Conservation (phyloP, 2,888 invertebrate genomes). For the Eristalis arbustorum region DNA sequence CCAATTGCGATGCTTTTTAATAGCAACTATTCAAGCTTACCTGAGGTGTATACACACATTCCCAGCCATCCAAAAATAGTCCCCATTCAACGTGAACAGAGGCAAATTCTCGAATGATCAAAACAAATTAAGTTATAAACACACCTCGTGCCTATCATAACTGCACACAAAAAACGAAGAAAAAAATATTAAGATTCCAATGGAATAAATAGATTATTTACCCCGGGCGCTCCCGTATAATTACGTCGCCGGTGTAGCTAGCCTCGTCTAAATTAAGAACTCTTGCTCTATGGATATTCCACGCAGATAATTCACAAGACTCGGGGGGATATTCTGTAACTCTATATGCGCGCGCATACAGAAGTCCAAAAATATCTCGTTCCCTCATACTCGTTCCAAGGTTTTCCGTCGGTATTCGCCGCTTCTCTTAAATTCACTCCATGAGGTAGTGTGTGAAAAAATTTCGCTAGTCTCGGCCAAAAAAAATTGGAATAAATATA, state of each 20-base stretch:
- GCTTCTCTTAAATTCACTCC: background rate
- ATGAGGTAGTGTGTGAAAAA: constrained; percentile 43
- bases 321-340: constrained; percentile 71
- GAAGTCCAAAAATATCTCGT: constrained; percentile 64
- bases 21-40: too few relatives aligned
- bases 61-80: background rate
- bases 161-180: background rate
- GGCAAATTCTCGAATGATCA: background rate
- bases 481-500: constrained; percentile 19
- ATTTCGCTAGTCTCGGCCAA: constrained; percentile 29
- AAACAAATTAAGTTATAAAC: background rate
- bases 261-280: constrained; percentile 44
- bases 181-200: background rate
- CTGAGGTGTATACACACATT: background rate
- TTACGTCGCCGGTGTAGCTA: constrained; percentile 14
- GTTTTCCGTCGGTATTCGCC: background rate
- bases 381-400: background rate
- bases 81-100: background rate
- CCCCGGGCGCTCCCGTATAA: constrained; percentile 22
- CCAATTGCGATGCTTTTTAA: too few relatives aligned
- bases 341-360: constrained; percentile 77
- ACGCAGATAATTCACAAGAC: constrained; percentile 40
- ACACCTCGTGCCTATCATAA: background rate
- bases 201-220: constrained; percentile 37
- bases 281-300: constrained; percentile 56